A percentile compares a stretch with the other conserved stretches of the same genome.
Evolutionary conservation across 1,140 invertebrate species (phyloP).

Genomic region (Nixonia krombeini): DNA sequence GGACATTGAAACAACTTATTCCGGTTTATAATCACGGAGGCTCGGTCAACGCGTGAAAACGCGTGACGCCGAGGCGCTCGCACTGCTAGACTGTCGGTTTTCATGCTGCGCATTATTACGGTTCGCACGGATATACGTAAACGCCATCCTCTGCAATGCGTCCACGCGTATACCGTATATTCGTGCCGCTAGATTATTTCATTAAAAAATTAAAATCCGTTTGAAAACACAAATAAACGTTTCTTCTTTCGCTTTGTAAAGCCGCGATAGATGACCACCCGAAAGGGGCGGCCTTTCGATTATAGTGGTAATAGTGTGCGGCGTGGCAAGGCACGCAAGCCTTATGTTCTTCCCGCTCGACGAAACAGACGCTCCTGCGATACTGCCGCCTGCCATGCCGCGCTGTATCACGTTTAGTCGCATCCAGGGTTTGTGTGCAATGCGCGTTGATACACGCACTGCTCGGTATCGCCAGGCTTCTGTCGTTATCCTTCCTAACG

Average conservation of each 20-base stretch:
- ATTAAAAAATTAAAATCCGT: conserved; percentile 74
- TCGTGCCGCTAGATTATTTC: conserved; percentile 72
- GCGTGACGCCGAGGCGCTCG: conserved; percentile 70
- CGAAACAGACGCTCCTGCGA: too few relatives aligned
- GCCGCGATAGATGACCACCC: conserved; percentile 53
- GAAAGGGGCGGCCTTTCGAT: too few relatives aligned
- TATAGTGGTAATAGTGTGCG: too few relatives aligned
- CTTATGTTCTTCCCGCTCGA: too few relatives aligned
- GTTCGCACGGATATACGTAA: conserved; percentile 67
- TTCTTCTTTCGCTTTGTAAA: conserved; percentile 67
- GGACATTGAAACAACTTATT: conserved; percentile 74
- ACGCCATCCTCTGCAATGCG: conserved; percentile 41
- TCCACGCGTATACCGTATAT: conserved; percentile 56
- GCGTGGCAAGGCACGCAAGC: too few relatives aligned
- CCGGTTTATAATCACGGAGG: conserved; percentile 73
- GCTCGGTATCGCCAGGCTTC: too few relatives aligned
- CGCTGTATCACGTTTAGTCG: too few relatives aligned
- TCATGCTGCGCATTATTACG: conserved; percentile 72
- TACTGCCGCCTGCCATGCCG: background rate
- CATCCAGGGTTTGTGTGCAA: too few relatives aligned
- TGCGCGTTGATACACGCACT: too few relatives aligned
- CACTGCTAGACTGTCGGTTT: conserved; percentile 73
- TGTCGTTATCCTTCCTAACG: conserved; percentile 51
- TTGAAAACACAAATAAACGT: conserved; percentile 66
- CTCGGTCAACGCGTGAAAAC: conserved; percentile 69